Evolutionary conservation across 1,140 invertebrate genomes (phyloP).

Genomic region (Drosophila triauraria): DNA sequence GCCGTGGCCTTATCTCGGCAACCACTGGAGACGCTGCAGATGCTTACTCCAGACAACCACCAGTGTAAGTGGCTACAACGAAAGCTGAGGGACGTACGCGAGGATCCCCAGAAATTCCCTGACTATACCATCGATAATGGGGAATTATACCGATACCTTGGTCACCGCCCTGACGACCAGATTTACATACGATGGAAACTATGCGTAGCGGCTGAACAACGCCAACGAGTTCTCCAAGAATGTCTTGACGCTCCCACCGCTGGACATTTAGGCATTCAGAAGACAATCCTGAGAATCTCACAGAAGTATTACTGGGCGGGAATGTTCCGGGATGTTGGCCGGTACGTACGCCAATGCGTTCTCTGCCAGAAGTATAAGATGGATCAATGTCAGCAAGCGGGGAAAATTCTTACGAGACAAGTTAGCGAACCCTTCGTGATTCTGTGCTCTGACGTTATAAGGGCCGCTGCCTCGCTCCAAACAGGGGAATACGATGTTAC

Average conservation of each 20-base stretch:
- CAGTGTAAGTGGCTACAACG: not conserved
- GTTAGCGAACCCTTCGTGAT: not conserved
- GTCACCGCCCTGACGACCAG: not conserved
- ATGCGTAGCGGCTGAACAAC: not conserved
- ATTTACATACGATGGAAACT: not conserved
- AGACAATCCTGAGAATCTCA: not conserved
- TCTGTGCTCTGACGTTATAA: not conserved
- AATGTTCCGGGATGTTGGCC: not conserved
- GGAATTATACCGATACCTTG: slow-evolving; percentile 4
- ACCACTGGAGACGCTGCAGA: not conserved
- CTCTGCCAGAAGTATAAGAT: not conserved
- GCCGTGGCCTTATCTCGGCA: no score
- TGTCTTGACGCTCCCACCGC: not conserved
- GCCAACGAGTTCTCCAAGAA: slow-evolving; percentile 1
- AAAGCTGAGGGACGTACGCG: not conserved
- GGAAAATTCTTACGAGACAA: not conserved
- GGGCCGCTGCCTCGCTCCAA: not conserved
- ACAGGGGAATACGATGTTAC: not conserved
- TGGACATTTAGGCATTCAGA: not conserved
- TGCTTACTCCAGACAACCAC: no score
- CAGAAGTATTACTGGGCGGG: not conserved
- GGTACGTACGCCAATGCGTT: not conserved
- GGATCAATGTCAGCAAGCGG: not conserved
- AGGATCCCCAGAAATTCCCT: not conserved
- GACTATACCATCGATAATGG: slow-evolving; percentile 3